Evolutionary conservation across 2,113 vertebrate genomes (phyloP), one percentile per base, ranked within the genome.

Genomic region (Malurus cyaneus): DNA sequence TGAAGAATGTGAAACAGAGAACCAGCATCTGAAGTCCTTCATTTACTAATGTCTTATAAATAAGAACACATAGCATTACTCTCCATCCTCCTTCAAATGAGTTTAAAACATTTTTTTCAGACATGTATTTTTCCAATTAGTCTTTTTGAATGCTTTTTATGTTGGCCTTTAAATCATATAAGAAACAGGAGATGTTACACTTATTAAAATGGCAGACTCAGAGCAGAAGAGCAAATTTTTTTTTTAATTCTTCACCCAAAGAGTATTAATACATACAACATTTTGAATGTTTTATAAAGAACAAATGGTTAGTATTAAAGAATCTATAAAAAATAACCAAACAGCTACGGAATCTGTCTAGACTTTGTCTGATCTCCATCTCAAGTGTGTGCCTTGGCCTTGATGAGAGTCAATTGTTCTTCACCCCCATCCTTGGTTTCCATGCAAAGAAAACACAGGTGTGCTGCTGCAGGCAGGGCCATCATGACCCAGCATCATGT

Each of bases 221-320:
- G 49, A 92, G 79, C 15, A 65, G 73, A 89, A 70, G 11, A 80
- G 42, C 10, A 78, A 81, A 29, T 50, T 6, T 52, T 53, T 65
- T 91, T 92, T 93, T 87, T 85, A 21, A 71, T 72, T 53, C 21
- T 91, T 87, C 20, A 79, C 60, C 17, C 28, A 64, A 84, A 91
- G 39, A 85, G 31, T 69, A 82, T 65, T 82, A 69, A 82, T 39
- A 24, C 5, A 65, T 79, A 50, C 14, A 76, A 39, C 4, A 71
- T 74, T 93, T 62, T 60, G 17, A 31, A 56, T 70, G 26, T 44
- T 91, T 92, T 59, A 80, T 73, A 44, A 80, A 60, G 57, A 52
- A 31, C 73, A 94, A 97, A 70, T 67, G 20, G 31, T 53, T 89
- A 66, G n/a, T 62, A 85, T 73, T 77, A 85, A 88, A 77, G 50